These are phyloP conservation scores for Psittacara wagleri DNA, from an alignment of 2,113 vertebrate genomes.

Conservation along the genomic window DNA sequence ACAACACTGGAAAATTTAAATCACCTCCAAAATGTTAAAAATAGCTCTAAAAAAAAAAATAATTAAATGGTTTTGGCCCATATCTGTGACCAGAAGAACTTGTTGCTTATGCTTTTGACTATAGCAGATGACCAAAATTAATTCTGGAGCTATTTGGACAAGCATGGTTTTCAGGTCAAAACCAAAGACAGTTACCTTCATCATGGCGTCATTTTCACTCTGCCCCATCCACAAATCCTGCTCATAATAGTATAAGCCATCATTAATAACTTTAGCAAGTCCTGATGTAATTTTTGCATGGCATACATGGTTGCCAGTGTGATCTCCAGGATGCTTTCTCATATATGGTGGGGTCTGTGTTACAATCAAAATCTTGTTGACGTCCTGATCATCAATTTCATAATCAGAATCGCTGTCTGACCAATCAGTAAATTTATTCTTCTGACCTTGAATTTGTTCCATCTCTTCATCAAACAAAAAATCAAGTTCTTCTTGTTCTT, in stretches of 20 bases:
- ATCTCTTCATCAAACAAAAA: conserved; percentile 85
- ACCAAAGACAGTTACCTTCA: conserved; percentile 71
- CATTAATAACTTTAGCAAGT: conserved; percentile 78
- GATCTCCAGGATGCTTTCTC: conserved; percentile 72
- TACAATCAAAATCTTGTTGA: conserved; percentile 82
- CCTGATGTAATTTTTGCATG: conserved; percentile 74
- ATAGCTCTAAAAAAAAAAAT: not conserved
- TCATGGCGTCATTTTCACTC: conserved; percentile 45
- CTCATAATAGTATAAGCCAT: conserved; percentile 79
- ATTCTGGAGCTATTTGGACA: not conserved
- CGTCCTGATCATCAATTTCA: conserved; percentile 79
- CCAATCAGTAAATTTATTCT: conserved; percentile 74
- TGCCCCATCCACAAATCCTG: conserved; percentile 76
- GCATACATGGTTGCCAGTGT: conserved; percentile 57
- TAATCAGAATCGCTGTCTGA: conserved; percentile 79
- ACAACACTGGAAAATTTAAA: not conserved
- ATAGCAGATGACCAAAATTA: not conserved
- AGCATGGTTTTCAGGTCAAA: not conserved
- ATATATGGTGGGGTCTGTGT: conserved; percentile 77
- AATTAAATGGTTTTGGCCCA: not conserved
- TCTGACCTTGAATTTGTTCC: conserved; percentile 66
- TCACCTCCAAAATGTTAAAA: not conserved
- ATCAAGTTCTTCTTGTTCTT: conserved; percentile 89
- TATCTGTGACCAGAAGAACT: not conserved
- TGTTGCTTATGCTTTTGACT: not conserved